Percentiles rank a stretch among this genome's conserved stretches.
Conservation (phyloP, 2,888 invertebrate species). For the Drosophila nr. perissopoda region DNA sequence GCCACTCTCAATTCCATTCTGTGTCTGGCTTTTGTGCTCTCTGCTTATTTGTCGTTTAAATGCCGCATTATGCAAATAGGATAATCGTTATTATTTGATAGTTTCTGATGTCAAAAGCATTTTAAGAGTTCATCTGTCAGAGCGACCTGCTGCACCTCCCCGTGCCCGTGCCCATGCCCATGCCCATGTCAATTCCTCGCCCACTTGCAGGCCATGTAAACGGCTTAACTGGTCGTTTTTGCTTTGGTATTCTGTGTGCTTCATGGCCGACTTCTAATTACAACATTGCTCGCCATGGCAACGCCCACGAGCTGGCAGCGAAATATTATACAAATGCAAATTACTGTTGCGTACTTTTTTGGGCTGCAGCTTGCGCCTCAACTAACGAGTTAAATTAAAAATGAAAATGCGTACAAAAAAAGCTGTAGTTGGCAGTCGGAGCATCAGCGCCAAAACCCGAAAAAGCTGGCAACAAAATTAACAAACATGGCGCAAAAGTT, state of each 20-base stretch:
- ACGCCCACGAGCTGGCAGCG: slow-evolving; percentile 38
- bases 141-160: slow-evolving; percentile 9
- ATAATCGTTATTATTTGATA: slow-evolving; percentile 81
- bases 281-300: slow-evolving; percentile 42
- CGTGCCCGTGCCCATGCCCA: neutral
- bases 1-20: slow-evolving; percentile 33
- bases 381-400: slow-evolving; percentile 49
- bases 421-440: slow-evolving; percentile 6
- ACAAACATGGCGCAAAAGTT: slow-evolving; percentile 64
- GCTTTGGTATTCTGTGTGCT: slow-evolving; percentile 2
- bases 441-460: slow-evolving; percentile 27
- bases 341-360: slow-evolving; percentile 15
- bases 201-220: neutral
- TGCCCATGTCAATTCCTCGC: neutral
- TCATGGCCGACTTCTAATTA: slow-evolving; percentile 53
- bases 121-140: slow-evolving; percentile 61
- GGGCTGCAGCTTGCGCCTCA: slow-evolving; percentile 13
- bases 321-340: slow-evolving; percentile 44
- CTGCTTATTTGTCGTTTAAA: slow-evolving; percentile 76
- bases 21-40: slow-evolving; percentile 55
- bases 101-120: slow-evolving; percentile 79
- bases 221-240: neutral
- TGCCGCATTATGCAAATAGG: slow-evolving; percentile 78
- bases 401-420: slow-evolving; percentile 29
- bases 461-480: slow-evolving; percentile 53